These are phyloP conservation scores for Caenorhabditis parvicauda DNA, from an alignment of 2,888 invertebrate species.

Conservation along the genomic window DNA sequence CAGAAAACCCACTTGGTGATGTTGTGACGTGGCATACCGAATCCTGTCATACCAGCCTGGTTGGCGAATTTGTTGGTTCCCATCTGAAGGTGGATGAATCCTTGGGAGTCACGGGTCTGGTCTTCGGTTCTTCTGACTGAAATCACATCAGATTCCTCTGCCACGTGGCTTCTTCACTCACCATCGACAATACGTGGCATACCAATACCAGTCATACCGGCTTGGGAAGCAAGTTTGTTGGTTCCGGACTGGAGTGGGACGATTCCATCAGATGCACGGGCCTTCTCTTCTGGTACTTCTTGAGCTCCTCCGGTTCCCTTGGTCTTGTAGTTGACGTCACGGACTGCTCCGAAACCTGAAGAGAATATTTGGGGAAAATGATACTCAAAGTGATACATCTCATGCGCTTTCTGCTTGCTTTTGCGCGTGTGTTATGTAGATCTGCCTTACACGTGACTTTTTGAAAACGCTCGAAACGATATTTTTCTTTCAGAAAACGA, in stretches of 20 bases:
- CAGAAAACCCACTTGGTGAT: conserved; percentile 54
- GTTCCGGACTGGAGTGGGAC: conserved; percentile 69
- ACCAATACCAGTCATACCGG: conserved; percentile 68
- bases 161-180: conserved; percentile 5
- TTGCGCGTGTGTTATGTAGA: no score
- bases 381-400: no score
- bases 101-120: conserved; percentile 61
- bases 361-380: no score
- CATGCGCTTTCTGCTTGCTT: no score
- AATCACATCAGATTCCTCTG: conserved; percentile 5
- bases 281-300: conserved; percentile 63
- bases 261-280: conserved; percentile 63
- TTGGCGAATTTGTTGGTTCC: conserved; percentile 62
- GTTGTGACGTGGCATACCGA: conserved; percentile 62
- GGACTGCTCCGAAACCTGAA: conserved; percentile 53
- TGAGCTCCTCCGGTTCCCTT: conserved; percentile 61
- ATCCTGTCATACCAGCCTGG: conserved; percentile 62
- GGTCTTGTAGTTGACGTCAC: conserved; percentile 62
- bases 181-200: conserved; percentile 67
- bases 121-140: conserved; percentile 56
- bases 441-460: no score
- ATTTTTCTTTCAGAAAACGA: no score
- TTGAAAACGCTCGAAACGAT: no score
- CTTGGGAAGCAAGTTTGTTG: conserved; percentile 67
- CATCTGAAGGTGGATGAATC: conserved; percentile 62